These are phyloP conservation scores for Mustelus asterias DNA, from an alignment of 2,113 vertebrate genomes.

Conservation along the genomic window DNA sequence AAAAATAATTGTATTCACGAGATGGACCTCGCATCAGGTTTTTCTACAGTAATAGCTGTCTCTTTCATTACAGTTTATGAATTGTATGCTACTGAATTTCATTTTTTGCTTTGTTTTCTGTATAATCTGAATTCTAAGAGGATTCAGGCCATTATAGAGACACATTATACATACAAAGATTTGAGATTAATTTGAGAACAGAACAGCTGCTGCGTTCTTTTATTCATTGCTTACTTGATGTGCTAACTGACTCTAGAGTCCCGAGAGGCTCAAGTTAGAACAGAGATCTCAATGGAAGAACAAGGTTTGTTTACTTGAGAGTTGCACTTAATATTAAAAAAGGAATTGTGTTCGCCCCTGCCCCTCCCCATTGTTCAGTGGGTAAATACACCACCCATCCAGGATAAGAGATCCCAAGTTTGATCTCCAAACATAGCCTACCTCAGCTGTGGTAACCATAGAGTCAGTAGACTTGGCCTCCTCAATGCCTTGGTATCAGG, in stretches of 20 bases:
- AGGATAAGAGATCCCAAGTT: not conserved
- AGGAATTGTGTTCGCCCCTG: not conserved
- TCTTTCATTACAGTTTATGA: not conserved
- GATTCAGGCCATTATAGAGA: constrained; percentile 1
- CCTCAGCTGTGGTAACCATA: not conserved
- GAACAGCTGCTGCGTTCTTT: constrained; percentile 30
- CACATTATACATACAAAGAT: constrained; percentile 9
- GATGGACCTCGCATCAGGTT: not conserved
- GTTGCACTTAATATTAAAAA: constrained; percentile 4
- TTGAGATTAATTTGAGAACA: not conserved
- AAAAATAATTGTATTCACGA: constrained; percentile 17
- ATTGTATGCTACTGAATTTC: constrained; percentile 7
- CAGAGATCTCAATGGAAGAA: not conserved
- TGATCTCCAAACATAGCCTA: not conserved
- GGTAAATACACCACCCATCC: not conserved
- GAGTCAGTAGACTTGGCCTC: not conserved
- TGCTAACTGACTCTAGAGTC: not conserved
- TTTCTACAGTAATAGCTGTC: constrained; percentile 16
- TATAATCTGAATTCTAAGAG: constrained; percentile 26
- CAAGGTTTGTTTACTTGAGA: not conserved
- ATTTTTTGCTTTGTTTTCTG: not conserved
- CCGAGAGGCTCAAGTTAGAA: not conserved
- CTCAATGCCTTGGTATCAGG: not conserved
- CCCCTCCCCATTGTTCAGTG: not conserved
- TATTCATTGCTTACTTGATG: constrained; percentile 25